These are phyloP conservation scores for Sander vitreus DNA, from an alignment of 2,113 vertebrate species.

Conservation along the genomic window DNA sequence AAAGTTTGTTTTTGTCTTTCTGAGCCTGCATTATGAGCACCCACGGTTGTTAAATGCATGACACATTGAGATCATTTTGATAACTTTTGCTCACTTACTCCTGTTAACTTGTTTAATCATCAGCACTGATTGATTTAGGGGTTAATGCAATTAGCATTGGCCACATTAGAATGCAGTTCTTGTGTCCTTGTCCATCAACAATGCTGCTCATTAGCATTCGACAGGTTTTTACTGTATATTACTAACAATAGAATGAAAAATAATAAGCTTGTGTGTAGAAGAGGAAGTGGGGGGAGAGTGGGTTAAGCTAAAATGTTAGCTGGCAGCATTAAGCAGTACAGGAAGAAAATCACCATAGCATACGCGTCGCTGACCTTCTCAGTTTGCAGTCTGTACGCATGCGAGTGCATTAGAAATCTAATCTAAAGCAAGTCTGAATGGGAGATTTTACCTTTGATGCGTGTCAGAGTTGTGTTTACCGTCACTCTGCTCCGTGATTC, in stretches of 20 bases:
- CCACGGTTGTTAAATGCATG: neutral
- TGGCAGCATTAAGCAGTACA: conserved; percentile 4
- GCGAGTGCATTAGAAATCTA: conserved; percentile 23
- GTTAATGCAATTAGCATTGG: conserved; percentile 6
- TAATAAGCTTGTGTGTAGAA: neutral
- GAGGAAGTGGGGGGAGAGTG: neutral
- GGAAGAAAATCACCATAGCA: neutral
- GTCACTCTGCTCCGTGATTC: conserved; percentile 39
- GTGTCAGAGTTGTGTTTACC: conserved; percentile 5
- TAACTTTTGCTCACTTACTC: neutral
- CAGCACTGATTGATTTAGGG: neutral
- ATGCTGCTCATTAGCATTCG: neutral
- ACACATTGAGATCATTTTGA: neutral
- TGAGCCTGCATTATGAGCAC: neutral
- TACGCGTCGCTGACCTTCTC: neutral
- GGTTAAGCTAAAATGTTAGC: neutral
- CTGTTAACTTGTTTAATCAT: neutral
- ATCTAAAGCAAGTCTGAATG: conserved; percentile 6
- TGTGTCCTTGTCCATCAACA: neutral
- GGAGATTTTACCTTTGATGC: neutral
- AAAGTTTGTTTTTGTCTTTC: neutral
- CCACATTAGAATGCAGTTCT: neutral
- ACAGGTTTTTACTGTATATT: neutral
- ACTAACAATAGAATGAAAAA: neutral
- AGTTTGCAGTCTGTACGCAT: conserved; percentile 12